phyloP scores from a whole-genome alignment of 2,888 invertebrate species.

The Pandemis corylana region DNA sequence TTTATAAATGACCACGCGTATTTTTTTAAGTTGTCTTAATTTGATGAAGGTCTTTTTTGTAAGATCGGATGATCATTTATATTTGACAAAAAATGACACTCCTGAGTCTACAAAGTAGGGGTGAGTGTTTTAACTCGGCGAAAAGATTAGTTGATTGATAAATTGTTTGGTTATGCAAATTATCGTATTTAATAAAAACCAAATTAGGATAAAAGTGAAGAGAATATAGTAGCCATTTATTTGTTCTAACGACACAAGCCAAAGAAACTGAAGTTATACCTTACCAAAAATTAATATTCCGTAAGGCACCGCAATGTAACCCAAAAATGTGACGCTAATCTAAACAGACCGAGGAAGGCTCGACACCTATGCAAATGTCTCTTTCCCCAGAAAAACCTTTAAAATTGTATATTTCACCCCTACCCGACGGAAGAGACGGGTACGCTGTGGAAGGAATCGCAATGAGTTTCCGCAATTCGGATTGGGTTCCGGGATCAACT shows the following conservation, averaged over 20 bases:
- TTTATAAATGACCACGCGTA: too few relatives aligned
- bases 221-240: background rate
- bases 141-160: too few relatives aligned
- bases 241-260: background rate
- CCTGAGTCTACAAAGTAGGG: too few relatives aligned
- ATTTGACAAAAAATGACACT: too few relatives aligned
- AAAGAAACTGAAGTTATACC: constrained; percentile 1
- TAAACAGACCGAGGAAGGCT: constrained; percentile 41
- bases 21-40: too few relatives aligned
- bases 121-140: too few relatives aligned
- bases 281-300: constrained; percentile 36
- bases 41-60: too few relatives aligned
- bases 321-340: constrained; percentile 43
- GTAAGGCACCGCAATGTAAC: constrained; percentile 30
- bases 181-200: too few relatives aligned
- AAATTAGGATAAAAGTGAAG: too few relatives aligned
- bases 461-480: constrained; percentile 42
- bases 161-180: too few relatives aligned
- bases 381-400: constrained; percentile 39
- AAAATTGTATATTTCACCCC: constrained; percentile 41
- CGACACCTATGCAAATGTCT: constrained; percentile 43
- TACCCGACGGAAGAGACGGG: constrained; percentile 30
- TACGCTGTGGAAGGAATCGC: constrained; percentile 38
- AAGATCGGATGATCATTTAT: too few relatives aligned
- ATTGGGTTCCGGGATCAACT: constrained; percentile 41